Conservation (phyloP, 2,888 invertebrate species). For the Leucozona laternaria region DNA sequence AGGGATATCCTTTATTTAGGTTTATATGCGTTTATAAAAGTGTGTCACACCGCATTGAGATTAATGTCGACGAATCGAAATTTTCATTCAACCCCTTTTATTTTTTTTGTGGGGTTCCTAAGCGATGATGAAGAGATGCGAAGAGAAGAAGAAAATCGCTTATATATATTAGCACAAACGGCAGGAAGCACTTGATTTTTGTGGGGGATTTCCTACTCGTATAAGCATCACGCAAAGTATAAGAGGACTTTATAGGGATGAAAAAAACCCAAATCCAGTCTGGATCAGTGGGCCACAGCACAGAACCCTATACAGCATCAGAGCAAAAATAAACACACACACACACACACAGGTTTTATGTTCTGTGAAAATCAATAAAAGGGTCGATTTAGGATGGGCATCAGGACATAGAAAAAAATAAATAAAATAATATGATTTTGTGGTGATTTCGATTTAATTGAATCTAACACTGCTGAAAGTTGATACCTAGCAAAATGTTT, state of each 20-base stretch:
- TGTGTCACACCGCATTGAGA: conserved; percentile 66
- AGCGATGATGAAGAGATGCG: background rate
- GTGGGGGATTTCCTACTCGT: conserved; percentile 6
- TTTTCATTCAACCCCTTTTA: conserved; percentile 63
- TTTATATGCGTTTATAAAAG: conserved; percentile 42
- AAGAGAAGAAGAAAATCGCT: conserved; percentile 15
- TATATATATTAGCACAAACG: conserved; percentile 20
- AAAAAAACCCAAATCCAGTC: background rate
- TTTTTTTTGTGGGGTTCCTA: background rate
- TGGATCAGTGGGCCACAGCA: conserved; percentile 56
- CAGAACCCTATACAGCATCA: background rate
- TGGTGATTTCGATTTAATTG: conserved; percentile 42
- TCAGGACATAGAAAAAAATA: background rate
- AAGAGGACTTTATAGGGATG: conserved; percentile 14
- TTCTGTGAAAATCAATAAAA: conserved; percentile 60
- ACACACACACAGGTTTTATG: conserved; percentile 10
- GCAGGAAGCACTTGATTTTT: conserved; percentile 36
- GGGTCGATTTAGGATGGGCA: conserved; percentile 20
- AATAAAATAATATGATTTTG: conserved; percentile 37
- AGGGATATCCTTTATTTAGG: conserved; percentile 44
- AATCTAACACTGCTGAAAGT: conserved; percentile 21
- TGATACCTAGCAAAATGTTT: background rate
- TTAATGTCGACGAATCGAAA: conserved; percentile 69
- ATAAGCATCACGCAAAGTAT: background rate
- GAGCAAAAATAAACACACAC: conserved; percentile 27